These are phyloP conservation scores for Ostrea denselamellosa DNA, from an alignment of 1,140 invertebrate genomes.

Conservation along the genomic window DNA sequence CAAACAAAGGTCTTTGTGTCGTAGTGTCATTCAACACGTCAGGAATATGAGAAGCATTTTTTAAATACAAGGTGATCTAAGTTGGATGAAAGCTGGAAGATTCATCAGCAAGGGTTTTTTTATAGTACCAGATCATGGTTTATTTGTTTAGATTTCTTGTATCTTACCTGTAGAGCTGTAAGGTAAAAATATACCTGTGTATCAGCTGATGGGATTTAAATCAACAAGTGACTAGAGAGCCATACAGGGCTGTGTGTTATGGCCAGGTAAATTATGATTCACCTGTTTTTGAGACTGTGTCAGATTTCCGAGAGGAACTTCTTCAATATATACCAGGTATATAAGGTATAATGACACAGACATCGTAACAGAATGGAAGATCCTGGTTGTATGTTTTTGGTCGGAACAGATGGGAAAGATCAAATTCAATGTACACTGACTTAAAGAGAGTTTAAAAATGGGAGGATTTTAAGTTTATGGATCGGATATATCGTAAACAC, in stretches of 20 bases:
- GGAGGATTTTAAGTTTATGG: not conserved
- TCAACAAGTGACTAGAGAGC: not conserved
- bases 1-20: constrained; percentile 32
- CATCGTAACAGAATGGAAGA: not conserved
- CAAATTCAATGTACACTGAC: not conserved
- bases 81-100: not conserved
- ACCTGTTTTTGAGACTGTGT: constrained; percentile 6
- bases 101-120: not conserved
- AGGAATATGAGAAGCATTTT: not conserved
- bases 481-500: not conserved
- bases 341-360: not conserved
- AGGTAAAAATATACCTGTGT: not conserved
- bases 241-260: not conserved
- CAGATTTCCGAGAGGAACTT: constrained; percentile 5
- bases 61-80: not conserved
- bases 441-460: not conserved
- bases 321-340: not conserved
- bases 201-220: constrained; percentile 27
- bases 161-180: not conserved
- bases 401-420: not conserved
- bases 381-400: not conserved
- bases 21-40: not conserved
- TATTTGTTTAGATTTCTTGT: not conserved
- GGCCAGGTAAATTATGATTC: not conserved
- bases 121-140: not conserved